Conservation (phyloP, 2,113 vertebrate genomes). For the Stomatorhinus ivindoensis region DNA sequence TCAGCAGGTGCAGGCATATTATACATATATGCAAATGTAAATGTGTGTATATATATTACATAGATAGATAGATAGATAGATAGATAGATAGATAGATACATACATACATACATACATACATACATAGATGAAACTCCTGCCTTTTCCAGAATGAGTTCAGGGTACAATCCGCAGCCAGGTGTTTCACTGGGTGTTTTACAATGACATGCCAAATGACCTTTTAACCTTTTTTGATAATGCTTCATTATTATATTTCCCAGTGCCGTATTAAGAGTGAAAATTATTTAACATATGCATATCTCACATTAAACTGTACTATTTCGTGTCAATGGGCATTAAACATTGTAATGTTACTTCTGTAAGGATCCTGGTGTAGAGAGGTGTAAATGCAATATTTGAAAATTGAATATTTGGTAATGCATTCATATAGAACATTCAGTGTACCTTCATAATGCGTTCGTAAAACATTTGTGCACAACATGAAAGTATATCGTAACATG, state of each 20-base stretch:
- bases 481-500: too few species aligned
- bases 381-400: not conserved
- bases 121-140: not conserved
- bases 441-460: too few species aligned
- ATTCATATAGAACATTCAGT: too few species aligned
- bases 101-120: not conserved
- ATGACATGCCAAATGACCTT: conserved; percentile 3
- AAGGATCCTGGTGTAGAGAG: not conserved
- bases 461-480: too few species aligned
- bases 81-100: not conserved
- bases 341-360: not conserved
- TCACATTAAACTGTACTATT: conserved; percentile 20
- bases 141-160: conserved; percentile 15
- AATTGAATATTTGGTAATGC: not conserved
- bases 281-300: conserved; percentile 23
- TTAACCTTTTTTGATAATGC: not conserved
- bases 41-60: not conserved
- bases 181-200: conserved; percentile 10
- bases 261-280: not conserved
- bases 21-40: not conserved
- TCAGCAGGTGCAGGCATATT: not conserved
- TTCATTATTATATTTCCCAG: not conserved
- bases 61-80: not conserved
- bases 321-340: not conserved
- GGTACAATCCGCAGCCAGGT: not conserved